Percentiles rank a stretch among this genome's conserved stretches.
Conservation (phyloP, 2,797 vertebrate species). For the Diplodus sargus region DNA sequence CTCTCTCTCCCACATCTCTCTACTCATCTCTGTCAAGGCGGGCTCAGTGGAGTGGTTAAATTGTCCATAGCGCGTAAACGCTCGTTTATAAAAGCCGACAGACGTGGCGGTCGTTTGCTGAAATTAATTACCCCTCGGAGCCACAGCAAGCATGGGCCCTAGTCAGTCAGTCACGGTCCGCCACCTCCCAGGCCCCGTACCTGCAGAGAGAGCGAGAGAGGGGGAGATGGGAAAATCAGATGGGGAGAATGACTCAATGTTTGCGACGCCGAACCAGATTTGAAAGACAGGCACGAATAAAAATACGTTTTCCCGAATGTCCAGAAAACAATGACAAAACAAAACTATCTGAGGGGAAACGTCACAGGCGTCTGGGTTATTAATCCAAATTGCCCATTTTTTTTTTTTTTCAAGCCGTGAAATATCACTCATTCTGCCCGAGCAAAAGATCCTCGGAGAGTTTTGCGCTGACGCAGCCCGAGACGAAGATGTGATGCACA, state of each 20-base stretch:
- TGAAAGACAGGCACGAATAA: conserved; percentile 20
- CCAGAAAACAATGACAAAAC: conserved; percentile 14
- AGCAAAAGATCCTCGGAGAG: conserved; percentile 55
- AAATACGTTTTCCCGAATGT: neutral
- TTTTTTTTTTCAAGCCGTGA: conserved; percentile 13
- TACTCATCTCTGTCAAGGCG: conserved; percentile 82
- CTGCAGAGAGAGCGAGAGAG: conserved; percentile 64
- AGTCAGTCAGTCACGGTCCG: conserved; percentile 85
- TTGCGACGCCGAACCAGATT: conserved; percentile 25
- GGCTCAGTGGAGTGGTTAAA: conserved; percentile 86
- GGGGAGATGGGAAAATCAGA: neutral
- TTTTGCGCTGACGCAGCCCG: conserved; percentile 64
- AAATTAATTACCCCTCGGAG: conserved; percentile 88
- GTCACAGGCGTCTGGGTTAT: conserved; percentile 13
- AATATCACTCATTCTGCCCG: conserved; percentile 32
- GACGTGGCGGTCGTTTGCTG: conserved; percentile 87
- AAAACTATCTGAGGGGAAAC: conserved; percentile 4
- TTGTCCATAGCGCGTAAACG: conserved; percentile 87
- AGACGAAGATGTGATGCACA: conserved; percentile 60
- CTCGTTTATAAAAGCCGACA: conserved; percentile 89
- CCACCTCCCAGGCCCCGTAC: conserved; percentile 71
- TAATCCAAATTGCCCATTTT: conserved; percentile 42
- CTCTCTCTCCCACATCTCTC: conserved; percentile 48
- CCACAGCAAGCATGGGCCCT: conserved; percentile 76
- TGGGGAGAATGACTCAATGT: conserved; percentile 8